Conservation (phyloP, 2,113 vertebrate species). For the Capreolus pygargus region DNA sequence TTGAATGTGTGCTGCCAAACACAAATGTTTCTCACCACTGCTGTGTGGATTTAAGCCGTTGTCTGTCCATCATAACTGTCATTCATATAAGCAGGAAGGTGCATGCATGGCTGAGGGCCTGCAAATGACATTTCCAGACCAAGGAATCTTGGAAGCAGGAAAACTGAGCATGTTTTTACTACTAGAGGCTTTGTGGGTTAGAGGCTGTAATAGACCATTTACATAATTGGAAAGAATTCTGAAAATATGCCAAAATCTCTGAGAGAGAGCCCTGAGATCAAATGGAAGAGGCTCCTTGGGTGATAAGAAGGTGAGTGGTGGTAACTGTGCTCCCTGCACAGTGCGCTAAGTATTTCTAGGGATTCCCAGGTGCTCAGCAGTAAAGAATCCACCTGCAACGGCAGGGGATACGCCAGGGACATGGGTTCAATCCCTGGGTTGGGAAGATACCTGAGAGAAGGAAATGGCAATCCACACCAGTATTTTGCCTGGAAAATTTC, state of each 20-base stretch:
- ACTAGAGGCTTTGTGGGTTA: not conserved
- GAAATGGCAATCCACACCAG: not conserved
- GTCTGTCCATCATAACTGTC: not conserved
- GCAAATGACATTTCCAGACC: not conserved
- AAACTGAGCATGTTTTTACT: not conserved
- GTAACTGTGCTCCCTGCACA: not conserved
- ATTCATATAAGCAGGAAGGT: not conserved
- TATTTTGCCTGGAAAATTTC: not conserved
- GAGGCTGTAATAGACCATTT: not conserved
- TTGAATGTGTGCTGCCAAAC: not conserved
- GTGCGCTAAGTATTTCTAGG: not conserved
- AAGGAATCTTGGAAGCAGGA: not conserved
- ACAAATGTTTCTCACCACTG: not conserved
- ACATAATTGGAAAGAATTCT: not conserved
- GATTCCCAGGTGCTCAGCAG: not conserved
- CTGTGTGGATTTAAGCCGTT: not conserved
- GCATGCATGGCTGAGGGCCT: fast-evolving
- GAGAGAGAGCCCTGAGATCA: not conserved
- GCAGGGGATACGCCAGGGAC: fast-evolving
- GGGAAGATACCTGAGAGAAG: fast-evolving
- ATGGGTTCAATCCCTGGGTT: not conserved
- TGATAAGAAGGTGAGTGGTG: not conserved
- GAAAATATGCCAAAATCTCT: not conserved
- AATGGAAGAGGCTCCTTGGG: not conserved
- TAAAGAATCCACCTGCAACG: not conserved